Percentiles rank a stretch among this genome's conserved stretches.
phyloP scores from a whole-genome alignment of 53 echinoderm and acorn worm species.

The Hippasteria phrygiana region DNA sequence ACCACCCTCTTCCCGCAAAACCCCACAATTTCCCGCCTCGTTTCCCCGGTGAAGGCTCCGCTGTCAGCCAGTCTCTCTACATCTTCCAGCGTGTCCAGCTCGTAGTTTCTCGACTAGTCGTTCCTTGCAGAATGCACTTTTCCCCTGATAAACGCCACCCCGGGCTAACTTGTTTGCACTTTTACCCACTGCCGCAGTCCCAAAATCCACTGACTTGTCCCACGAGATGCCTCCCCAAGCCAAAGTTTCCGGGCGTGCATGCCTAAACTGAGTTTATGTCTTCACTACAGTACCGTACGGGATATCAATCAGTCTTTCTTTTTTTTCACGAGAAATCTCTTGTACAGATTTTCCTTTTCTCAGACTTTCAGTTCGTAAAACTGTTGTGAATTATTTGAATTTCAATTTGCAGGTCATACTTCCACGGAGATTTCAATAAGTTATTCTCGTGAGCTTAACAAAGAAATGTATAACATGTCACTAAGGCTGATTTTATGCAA shows the following conservation, averaged over 20 bases:
- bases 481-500: not conserved
- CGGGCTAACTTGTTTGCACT: constrained; percentile 24
- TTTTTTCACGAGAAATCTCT: too few relatives aligned
- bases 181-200: not conserved
- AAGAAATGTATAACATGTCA: not conserved
- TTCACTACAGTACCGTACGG: constrained; percentile 14
- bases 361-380: too few relatives aligned
- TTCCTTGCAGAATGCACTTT: constrained; percentile 9
- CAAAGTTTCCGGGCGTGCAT: constrained; percentile 34
- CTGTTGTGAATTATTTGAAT: too few relatives aligned
- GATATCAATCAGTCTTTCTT: not conserved
- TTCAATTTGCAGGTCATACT: too few relatives aligned
- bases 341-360: too few relatives aligned
- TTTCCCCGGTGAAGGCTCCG: too few relatives aligned
- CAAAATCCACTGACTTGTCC: constrained; percentile 29
- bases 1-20: too few relatives aligned
- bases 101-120: too few relatives aligned
- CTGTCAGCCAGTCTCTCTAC: too few relatives aligned
- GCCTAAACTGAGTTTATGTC: constrained; percentile 26
- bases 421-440: too few relatives aligned
- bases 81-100: too few relatives aligned
- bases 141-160: not conserved
- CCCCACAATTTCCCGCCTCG: too few relatives aligned
- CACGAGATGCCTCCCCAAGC: constrained; percentile 19
- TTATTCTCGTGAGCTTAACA: not conserved